A percentile compares a stretch with the other conserved stretches of the same genome.
Conservation (phyloP, 2,888 invertebrate species). For the Hirtodrosophila cameraria region DNA sequence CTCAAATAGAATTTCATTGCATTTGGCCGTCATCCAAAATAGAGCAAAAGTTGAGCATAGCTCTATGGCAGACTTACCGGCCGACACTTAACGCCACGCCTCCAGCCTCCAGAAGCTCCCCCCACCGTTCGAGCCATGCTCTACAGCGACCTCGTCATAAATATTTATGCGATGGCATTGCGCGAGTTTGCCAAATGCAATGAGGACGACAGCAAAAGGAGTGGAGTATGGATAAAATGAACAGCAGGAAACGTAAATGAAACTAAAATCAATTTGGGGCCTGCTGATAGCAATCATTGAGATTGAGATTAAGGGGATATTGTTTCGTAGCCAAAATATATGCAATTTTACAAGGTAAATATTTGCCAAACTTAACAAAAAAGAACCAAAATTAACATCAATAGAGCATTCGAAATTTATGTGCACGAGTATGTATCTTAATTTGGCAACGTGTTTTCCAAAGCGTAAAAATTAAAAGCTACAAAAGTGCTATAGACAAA, state of each 20-base stretch:
- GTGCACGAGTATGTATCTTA: constrained; percentile 28
- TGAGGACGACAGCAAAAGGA: constrained; percentile 12
- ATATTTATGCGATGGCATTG: constrained; percentile 63
- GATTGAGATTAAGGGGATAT: constrained; percentile 58
- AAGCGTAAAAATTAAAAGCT: constrained; percentile 30
- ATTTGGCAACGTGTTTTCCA: constrained; percentile 33
- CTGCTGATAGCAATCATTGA: constrained; percentile 66
- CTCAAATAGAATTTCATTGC: constrained; percentile 77
- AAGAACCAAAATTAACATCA: not conserved
- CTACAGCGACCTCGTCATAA: constrained; percentile 55
- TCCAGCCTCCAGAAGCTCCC: constrained; percentile 1
- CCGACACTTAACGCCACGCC: constrained; percentile 39
- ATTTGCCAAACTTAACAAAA: constrained; percentile 8
- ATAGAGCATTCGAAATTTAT: not conserved
- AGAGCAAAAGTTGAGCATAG: constrained; percentile 29
- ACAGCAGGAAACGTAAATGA: constrained; percentile 70
- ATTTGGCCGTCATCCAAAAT: constrained; percentile 67
- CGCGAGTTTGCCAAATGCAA: constrained; percentile 63
- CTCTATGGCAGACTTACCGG: constrained; percentile 25
- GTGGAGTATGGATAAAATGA: constrained; percentile 31
- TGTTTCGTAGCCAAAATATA: constrained; percentile 29
- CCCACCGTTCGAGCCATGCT: not conserved
- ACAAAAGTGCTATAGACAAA: constrained; percentile 3
- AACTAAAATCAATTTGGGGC: constrained; percentile 75
- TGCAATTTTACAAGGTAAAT: constrained; percentile 58